Evolutionary conservation across 2,888 invertebrate species (phyloP).

Genomic region (Amiota minor): DNA sequence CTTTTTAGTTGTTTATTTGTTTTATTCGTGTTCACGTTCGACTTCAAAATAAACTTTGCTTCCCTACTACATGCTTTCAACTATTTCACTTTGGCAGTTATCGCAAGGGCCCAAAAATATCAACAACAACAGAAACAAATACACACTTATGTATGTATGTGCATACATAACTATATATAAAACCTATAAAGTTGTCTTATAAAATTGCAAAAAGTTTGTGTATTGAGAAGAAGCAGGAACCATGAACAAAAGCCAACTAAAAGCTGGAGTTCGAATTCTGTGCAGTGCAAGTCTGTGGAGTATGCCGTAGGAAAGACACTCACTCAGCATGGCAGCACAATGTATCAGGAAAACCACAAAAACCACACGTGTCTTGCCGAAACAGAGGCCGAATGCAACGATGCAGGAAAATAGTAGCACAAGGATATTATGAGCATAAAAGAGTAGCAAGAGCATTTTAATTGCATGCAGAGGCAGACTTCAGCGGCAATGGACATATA

Average conservation of each 20-base stretch:
- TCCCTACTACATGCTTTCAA: background rate
- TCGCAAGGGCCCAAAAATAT: background rate
- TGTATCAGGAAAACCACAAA: slow-evolving; percentile 13
- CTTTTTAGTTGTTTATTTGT: slow-evolving; percentile 5
- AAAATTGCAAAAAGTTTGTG: slow-evolving; percentile 26
- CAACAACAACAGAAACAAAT: background rate
- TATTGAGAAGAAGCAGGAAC: background rate
- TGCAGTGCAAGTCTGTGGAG: background rate
- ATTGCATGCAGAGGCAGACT: background rate
- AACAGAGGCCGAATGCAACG: background rate
- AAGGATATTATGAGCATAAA: background rate
- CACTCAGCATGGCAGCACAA: background rate
- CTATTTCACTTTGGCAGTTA: slow-evolving; percentile 10
- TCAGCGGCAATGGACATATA: background rate
- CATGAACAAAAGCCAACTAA: slow-evolving; percentile 10
- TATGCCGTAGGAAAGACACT: too few species aligned
- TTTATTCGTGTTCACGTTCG: background rate
- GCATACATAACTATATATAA: slow-evolving; percentile 13
- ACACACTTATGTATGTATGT: background rate
- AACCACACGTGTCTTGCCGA: slow-evolving; percentile 23
- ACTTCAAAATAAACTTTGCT: background rate
- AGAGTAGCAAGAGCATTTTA: slow-evolving; percentile 5
- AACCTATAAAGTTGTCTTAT: slow-evolving; percentile 28
- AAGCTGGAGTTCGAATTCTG: background rate
- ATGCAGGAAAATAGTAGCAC: background rate